These are phyloP conservation scores for Hycleus cichorii DNA, from an alignment of 1,140 invertebrate genomes.

Conservation along the genomic window DNA sequence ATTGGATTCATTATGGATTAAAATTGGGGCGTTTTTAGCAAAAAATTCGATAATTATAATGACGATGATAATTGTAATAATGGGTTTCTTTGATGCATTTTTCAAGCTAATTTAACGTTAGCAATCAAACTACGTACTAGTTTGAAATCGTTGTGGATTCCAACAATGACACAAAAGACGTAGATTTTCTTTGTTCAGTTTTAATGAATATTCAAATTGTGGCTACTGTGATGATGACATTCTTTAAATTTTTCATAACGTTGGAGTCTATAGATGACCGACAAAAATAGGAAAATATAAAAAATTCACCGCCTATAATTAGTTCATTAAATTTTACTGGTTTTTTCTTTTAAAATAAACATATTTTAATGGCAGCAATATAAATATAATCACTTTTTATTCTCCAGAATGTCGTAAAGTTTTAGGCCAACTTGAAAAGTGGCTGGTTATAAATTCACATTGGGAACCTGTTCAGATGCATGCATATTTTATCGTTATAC, in stretches of 20 bases:
- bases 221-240: slow-evolving; percentile 2
- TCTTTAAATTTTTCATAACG: slow-evolving; percentile 2
- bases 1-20: too few relatives aligned
- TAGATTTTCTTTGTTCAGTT: slow-evolving; percentile 9
- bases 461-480: slow-evolving; percentile 11
- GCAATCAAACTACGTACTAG: slow-evolving; percentile 9
- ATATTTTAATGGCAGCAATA: not conserved
- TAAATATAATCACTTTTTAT: slow-evolving; percentile 10
- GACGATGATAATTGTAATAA: not conserved
- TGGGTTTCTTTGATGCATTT: slow-evolving; percentile 14
- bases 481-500: slow-evolving; percentile 5
- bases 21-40: too few relatives aligned
- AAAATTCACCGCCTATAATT: not conserved
- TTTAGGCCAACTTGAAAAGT: slow-evolving; percentile 8
- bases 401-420: slow-evolving; percentile 7
- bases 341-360: not conserved
- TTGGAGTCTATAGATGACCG: not conserved
- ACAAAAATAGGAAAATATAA: too few relatives aligned
- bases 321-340: slow-evolving; percentile 4
- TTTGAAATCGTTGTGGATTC: slow-evolving; percentile 9
- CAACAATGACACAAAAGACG: slow-evolving; percentile 4
- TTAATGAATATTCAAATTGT: slow-evolving; percentile 14
- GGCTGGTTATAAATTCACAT: slow-evolving; percentile 9
- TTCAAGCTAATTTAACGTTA: slow-evolving; percentile 10
- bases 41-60: too few relatives aligned